These are phyloP conservation scores for Ataeniobius toweri DNA, from an alignment of 2,797 vertebrate species.

Conservation along the genomic window DNA sequence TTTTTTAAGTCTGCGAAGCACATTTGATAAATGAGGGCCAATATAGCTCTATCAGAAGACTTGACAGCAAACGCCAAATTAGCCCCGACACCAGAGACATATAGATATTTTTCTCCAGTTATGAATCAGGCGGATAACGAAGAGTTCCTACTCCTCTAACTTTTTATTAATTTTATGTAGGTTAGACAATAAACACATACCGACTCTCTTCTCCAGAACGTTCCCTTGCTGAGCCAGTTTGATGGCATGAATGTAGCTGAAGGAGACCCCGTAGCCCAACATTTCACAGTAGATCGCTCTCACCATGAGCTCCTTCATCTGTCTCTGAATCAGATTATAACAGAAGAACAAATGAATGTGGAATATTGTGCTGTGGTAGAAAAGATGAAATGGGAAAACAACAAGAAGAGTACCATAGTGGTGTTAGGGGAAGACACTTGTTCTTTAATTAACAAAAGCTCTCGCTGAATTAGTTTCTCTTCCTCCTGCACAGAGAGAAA, in stretches of 20 bases:
- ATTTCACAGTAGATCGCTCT: constrained; percentile 98
- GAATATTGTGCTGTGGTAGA: neutral
- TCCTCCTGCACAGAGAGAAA: constrained; percentile 85
- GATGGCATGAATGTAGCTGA: constrained; percentile 97
- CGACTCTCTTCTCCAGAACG: constrained; percentile 95
- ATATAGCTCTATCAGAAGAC: no score
- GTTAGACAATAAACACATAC: constrained; percentile 77
- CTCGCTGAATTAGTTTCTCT: constrained; percentile 93
- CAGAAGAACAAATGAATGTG: constrained; percentile 8
- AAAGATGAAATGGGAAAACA: neutral
- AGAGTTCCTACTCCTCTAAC: neutral
- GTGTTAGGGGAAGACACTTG: constrained; percentile 92
- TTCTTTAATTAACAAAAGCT: constrained; percentile 88
- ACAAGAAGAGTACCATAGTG: constrained; percentile 82
- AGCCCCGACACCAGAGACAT: no score
- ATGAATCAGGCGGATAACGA: neutral
- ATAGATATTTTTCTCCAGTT: no score
- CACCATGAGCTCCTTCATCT: constrained; percentile 99
- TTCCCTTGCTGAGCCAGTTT: constrained; percentile 98
- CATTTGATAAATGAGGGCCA: no score
- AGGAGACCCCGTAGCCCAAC: constrained; percentile 95
- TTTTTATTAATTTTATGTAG: neutral
- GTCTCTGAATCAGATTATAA: constrained; percentile 80
- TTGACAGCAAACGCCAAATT: neutral
- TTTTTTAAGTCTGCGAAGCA: no score